Evolutionary conservation across 2,797 vertebrate species (phyloP), one percentile per base, ranked within the genome.

Genomic region (Micromesistius poutassou): DNA sequence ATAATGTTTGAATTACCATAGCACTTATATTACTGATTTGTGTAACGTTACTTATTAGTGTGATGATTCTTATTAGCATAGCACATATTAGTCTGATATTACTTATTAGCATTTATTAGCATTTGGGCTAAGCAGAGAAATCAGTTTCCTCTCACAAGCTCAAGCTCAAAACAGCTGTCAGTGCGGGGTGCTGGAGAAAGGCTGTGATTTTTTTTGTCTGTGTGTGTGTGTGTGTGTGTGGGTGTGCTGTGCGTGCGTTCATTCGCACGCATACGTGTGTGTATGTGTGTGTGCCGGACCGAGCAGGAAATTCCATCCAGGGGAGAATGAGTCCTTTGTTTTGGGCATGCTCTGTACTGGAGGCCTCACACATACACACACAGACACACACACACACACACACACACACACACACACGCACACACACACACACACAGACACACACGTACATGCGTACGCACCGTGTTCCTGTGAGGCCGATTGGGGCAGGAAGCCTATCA

Each of bases 321-420:
- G 79, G 76, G 79, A 90, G 84, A 91, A 84, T 89, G 76, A 79
- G 30, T 80, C 80, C 86, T 92, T 89, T 93, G 86, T 93, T 90
- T 87, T 89, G 81, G 62, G 12, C 81, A 76, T 84, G 85, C 83
- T 88, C 83, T 86, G 80, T 78, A 76, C 80, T 84, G 76, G 71
- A 73, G 78, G 73, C 81, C 62, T 33, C 72, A 66, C 35, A n/a
- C 25, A 79, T 25, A 40, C 71, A 68, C 74, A 76, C 76, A 78
- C 81, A 78, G 55, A 82, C 46, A 12, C 76, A 80, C 84, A 83
- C 86, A 84, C 76, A 42, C 74, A 80, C 31, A 79, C 46, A 31
- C 46, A 66, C 74, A 76, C 76, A 79, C 81, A 78, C 66, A 82
- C 46, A 12, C 76, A 80, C 84, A 83, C 86, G 84, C 77, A 42